Base-by-base conservation (phyloP, 2,888 invertebrate genomes). In the Noctua janthina region DNA sequence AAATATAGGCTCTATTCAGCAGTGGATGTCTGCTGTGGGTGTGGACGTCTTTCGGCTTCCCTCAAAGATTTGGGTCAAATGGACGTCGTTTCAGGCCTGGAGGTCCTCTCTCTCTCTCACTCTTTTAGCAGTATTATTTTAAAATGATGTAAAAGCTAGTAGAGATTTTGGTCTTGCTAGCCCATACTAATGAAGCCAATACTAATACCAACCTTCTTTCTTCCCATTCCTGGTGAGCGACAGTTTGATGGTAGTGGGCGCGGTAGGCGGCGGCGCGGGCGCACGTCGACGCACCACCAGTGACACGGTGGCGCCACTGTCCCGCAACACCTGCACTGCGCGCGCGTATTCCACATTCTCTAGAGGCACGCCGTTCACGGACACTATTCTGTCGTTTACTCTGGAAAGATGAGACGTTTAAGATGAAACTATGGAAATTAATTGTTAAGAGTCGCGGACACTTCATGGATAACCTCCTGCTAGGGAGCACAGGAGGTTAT, bases 311-410 rank as follows among this genome's bases (percentile, higher is more conserved):
- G 99, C 98, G 67, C 99, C 99, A 67, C 99, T 99, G 94, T 99
- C 99, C 64, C 99, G 97, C 82, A 99, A 96, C 71, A 99, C 99
- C 93, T 99, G 99, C 78, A 99, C 99, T 1, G 99, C 99, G 1
- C 99, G 98, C 23, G 98, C 99, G 93, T 99, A 99, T 95, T 99
- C 99, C 76, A 99, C 99, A 94, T 99, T 99, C 95, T 99, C 99
- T 90, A 99, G 97, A 0, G 99, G 99, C 67, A 99, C 98, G 35
- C 99, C 99, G 95, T 99, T 99, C 43, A 99, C 99, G 78, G 99
- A 99, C 88, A 99, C 98, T 92, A 99, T 99, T 87, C 99, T 98
- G 97, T 99, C 99, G 96, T 99, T 99, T 66, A 99, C 99, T 96
- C 99, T 99, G 97, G 46, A 92, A 92, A 78, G 11, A 76, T 6